Conservation (phyloP, 1,140 invertebrate genomes). For the Gryon sp. region DNA sequence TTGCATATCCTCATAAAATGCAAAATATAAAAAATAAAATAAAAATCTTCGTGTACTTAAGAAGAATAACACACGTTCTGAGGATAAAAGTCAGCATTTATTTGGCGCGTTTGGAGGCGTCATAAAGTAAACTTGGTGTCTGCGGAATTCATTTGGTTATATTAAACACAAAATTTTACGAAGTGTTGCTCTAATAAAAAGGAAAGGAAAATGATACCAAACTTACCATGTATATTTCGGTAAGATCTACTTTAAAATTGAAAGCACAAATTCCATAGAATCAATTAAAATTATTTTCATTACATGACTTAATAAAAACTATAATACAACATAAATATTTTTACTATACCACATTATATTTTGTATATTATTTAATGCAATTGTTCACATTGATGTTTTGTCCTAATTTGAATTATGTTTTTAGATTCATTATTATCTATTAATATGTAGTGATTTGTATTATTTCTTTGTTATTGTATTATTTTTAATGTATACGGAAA, state of each 20-base stretch:
- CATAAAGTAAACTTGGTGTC: conserved; percentile 49
- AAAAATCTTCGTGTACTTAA: conserved; percentile 25
- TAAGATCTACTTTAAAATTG: conserved; percentile 39
- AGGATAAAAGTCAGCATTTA: conserved; percentile 34
- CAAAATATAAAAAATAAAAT: no score
- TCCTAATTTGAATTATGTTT: no score
- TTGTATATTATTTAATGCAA: no score
- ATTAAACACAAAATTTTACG: conserved; percentile 56
- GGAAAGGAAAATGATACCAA: conserved; percentile 11
- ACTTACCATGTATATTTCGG: conserved; percentile 23
- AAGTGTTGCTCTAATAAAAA: conserved; percentile 38
- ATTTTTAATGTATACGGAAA: no score
- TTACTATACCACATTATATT: no score
- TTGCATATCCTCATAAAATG: conserved; percentile 1
- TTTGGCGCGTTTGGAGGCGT: conserved; percentile 39
- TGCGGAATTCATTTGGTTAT: conserved; percentile 51
- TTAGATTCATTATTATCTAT: no score
- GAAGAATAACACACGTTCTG: conserved; percentile 21
- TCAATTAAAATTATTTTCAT: no score
- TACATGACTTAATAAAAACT: no score
- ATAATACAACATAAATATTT: no score
- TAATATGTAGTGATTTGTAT: no score
- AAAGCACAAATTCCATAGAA: conserved; percentile 3
- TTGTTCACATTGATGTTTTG: no score
- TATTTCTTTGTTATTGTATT: no score